Conservation (phyloP, 2,888 invertebrate genomes). For the Apotomis capreana region DNA sequence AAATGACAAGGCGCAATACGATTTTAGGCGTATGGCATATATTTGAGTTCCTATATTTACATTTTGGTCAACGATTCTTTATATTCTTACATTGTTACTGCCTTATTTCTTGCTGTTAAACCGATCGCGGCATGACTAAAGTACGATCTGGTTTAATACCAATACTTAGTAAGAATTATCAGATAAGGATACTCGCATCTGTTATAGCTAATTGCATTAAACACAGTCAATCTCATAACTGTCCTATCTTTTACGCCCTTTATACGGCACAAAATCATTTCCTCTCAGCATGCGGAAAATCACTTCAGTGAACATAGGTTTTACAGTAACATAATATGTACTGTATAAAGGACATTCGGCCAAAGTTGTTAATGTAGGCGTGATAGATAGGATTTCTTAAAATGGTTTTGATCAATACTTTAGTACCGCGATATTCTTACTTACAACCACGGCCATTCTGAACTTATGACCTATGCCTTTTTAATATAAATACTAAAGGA, state of each 20-base stretch:
- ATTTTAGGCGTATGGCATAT: background rate
- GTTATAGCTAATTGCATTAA: background rate
- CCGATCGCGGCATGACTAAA: slow-evolving; percentile 8
- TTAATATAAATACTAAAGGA: slow-evolving; percentile 24
- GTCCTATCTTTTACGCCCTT: background rate
- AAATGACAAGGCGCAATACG: too few relatives aligned
- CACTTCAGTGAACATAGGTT: background rate
- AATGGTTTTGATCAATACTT: background rate
- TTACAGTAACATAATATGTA: background rate
- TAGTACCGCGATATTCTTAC: slow-evolving; percentile 10
- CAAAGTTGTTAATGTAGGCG: background rate
- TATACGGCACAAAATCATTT: background rate
- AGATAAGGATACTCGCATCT: background rate
- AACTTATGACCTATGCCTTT: slow-evolving; percentile 35
- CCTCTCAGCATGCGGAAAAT: background rate
- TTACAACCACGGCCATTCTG: slow-evolving; percentile 19
- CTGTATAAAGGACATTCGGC: slow-evolving; percentile 9
- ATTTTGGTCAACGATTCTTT: background rate
- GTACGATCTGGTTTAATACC: background rate
- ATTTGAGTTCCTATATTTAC: background rate
- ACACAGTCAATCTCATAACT: background rate
- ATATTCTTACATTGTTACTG: background rate
- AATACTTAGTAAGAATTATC: background rate
- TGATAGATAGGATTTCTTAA: background rate
- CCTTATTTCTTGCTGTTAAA: slow-evolving; percentile 16